These are phyloP conservation scores for Rhyacophila evoluta DNA, from an alignment of 2,888 invertebrate species.

Conservation along the genomic window DNA sequence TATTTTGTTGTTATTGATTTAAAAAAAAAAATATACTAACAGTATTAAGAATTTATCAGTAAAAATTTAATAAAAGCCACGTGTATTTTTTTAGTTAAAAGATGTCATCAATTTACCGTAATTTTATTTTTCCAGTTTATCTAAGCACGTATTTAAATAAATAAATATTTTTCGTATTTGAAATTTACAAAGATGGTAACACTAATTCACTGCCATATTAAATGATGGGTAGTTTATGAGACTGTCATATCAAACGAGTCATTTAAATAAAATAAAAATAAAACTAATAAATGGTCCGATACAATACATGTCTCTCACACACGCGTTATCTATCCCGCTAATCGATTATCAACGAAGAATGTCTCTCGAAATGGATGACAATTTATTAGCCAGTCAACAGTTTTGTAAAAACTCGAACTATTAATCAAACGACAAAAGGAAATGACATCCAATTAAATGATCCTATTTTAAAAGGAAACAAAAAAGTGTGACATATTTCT, in stretches of 20 bases:
- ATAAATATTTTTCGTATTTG: too few species aligned
- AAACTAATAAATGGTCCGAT: background rate
- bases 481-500: background rate
- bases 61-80: too few species aligned
- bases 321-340: constrained; percentile 9
- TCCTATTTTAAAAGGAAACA: constrained; percentile 3
- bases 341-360: constrained; percentile 1
- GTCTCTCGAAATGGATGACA: constrained; percentile 3
- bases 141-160: too few species aligned
- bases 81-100: too few species aligned
- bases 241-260: background rate
- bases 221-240: constrained; percentile 1
- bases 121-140: background rate
- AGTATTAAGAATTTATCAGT: too few species aligned
- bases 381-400: constrained; percentile 10
- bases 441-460: background rate
- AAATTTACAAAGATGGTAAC: background rate
- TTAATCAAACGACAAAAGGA: constrained; percentile 16
- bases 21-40: too few species aligned
- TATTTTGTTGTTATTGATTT: too few species aligned
- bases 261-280: constrained; percentile 22
- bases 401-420: background rate
- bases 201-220: background rate
- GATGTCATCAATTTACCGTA: too few species aligned
- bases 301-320: background rate